These are phyloP conservation scores for Petromus typicus DNA, from an alignment of 2,113 vertebrate genomes.

Conservation along the genomic window DNA sequence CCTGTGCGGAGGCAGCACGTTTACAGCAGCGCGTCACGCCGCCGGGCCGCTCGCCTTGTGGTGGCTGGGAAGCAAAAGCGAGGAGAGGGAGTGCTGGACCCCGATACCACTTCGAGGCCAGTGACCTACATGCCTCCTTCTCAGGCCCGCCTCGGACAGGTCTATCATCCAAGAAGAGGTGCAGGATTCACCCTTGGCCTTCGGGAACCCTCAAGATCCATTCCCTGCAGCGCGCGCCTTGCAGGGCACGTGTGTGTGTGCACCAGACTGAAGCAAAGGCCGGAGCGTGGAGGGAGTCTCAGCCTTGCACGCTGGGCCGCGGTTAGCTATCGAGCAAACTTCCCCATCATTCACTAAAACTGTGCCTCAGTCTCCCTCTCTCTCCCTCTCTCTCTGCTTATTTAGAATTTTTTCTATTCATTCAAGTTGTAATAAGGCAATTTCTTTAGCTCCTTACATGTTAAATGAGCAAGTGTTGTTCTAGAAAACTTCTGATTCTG, in stretches of 20 bases:
- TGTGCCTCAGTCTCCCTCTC: background rate
- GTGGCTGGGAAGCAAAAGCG: too few relatives aligned
- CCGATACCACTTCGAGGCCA: background rate
- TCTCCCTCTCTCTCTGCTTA: background rate
- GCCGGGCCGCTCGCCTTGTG: background rate
- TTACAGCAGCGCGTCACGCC: too few relatives aligned
- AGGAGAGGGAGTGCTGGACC: too few relatives aligned
- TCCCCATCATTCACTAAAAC: background rate
- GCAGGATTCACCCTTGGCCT: background rate
- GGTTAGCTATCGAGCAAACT: background rate
- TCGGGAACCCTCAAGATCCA: background rate
- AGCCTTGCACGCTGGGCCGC: background rate
- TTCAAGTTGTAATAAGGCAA: conserved; percentile 1
- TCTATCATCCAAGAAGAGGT: background rate
- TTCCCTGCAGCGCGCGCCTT: background rate
- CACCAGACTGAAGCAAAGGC: background rate
- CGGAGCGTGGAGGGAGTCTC: background rate
- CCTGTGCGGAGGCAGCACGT: background rate
- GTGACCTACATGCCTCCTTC: background rate
- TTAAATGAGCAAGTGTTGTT: background rate
- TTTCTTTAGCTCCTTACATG: background rate
- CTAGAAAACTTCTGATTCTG: background rate
- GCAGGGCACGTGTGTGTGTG: background rate
- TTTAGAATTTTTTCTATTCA: background rate
- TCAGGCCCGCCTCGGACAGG: background rate